Evolutionary conservation across 2,888 invertebrate species (phyloP).

Genomic region (Neocrepidodera transversa): DNA sequence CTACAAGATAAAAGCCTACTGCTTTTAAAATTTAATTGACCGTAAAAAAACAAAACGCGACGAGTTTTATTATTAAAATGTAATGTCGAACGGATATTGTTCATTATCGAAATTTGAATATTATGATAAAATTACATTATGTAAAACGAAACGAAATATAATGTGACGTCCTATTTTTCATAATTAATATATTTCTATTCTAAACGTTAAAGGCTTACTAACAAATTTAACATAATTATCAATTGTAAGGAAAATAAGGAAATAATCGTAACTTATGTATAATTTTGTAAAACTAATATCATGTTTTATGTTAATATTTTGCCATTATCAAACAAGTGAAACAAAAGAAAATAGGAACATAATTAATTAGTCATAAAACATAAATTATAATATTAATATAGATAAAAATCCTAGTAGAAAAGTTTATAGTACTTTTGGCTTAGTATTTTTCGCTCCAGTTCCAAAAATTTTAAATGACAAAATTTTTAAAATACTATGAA

Average conservation of each 20-base stretch:
- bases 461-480: too few species aligned
- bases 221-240: slow-evolving; percentile 42
- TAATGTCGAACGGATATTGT: slow-evolving; percentile 32
- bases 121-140: slow-evolving; percentile 35
- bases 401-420: too few species aligned
- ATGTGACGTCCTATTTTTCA: slow-evolving; percentile 44
- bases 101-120: slow-evolving; percentile 40
- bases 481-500: too few species aligned
- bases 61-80: slow-evolving; percentile 24
- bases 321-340: too few species aligned
- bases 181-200: slow-evolving; percentile 51
- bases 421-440: too few species aligned
- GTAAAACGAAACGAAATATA: slow-evolving; percentile 8
- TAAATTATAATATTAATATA: too few species aligned
- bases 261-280: too few species aligned
- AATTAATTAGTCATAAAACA: too few species aligned
- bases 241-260: slow-evolving; percentile 4
- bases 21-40: slow-evolving; percentile 43
- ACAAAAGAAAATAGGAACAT: too few species aligned
- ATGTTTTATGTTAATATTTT: too few species aligned
- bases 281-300: too few species aligned
- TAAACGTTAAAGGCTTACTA: slow-evolving; percentile 39
- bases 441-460: too few species aligned
- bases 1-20: slow-evolving; percentile 41
- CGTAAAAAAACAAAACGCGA: slow-evolving; percentile 36